Conservation (phyloP, 1,140 invertebrate species). For the Drosophila pallidifrons region DNA sequence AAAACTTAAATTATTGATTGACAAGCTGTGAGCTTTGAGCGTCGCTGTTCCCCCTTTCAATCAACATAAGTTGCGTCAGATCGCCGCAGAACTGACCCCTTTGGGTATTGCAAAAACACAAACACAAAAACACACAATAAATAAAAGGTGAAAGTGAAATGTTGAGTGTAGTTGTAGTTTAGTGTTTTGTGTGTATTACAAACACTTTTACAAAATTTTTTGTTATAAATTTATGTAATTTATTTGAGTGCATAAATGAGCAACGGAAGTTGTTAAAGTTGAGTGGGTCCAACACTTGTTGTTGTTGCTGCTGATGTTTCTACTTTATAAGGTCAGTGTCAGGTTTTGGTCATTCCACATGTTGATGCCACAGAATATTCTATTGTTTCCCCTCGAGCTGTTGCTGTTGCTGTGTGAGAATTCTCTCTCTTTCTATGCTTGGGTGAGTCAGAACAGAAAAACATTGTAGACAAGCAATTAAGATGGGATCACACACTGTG, state of each 20-base stretch:
- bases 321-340: slow-evolving; percentile 69
- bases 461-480: slow-evolving; percentile 8
- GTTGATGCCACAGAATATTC: slow-evolving; percentile 5
- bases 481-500: slow-evolving; percentile 11
- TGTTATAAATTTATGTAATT: slow-evolving; percentile 40
- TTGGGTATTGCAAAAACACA: background rate
- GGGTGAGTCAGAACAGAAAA: slow-evolving; percentile 20
- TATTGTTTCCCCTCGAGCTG: slow-evolving; percentile 15
- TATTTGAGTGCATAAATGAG: slow-evolving; percentile 50
- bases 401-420: slow-evolving; percentile 32
- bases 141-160: slow-evolving; percentile 70
- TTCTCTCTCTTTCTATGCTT: background rate
- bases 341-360: slow-evolving; percentile 58
- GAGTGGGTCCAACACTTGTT: slow-evolving; percentile 28
- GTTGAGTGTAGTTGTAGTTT: slow-evolving; percentile 14
- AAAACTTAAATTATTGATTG: slow-evolving; percentile 66
- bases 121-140: no score
- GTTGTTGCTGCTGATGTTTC: slow-evolving; percentile 4
- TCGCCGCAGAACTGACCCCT: slow-evolving; percentile 10
- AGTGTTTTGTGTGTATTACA: slow-evolving; percentile 38
- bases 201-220: slow-evolving; percentile 57
- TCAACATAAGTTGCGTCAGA: slow-evolving; percentile 11
- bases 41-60: slow-evolving; percentile 24
- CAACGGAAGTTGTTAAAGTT: slow-evolving; percentile 72
- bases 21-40: slow-evolving; percentile 21